These are phyloP conservation scores for Drosophila truncata DNA, from an alignment of 1,140 invertebrate genomes.

Conservation along the genomic window DNA sequence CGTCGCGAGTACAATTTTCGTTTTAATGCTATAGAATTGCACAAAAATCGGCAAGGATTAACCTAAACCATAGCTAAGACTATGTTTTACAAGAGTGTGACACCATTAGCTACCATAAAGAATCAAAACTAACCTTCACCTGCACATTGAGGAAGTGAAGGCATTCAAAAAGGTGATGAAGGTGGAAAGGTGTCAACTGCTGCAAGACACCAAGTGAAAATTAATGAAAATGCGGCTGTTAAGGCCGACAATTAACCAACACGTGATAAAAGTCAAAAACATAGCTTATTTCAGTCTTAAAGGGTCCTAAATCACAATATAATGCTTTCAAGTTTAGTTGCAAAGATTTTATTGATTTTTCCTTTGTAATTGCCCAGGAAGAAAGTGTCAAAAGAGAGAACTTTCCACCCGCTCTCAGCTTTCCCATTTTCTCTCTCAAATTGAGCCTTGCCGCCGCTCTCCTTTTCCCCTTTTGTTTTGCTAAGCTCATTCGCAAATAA, in stretches of 20 bases:
- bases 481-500: slow-evolving; percentile 52
- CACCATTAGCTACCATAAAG: neutral
- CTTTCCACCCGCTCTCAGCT: slow-evolving; percentile 22
- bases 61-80: neutral
- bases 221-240: slow-evolving; percentile 9
- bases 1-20: slow-evolving; percentile 29
- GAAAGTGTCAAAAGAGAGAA: slow-evolving; percentile 45
- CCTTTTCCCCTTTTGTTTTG: slow-evolving; percentile 68
- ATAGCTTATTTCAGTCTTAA: neutral
- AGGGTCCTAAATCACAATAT: neutral
- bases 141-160: slow-evolving; percentile 11
- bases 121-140: neutral
- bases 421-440: slow-evolving; percentile 10
- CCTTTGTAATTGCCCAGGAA: slow-evolving; percentile 61
- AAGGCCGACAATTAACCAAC: neutral
- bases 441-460: slow-evolving; percentile 8
- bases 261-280: neutral
- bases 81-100: neutral
- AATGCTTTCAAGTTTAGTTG: slow-evolving; percentile 9
- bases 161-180: slow-evolving; percentile 23
- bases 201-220: neutral
- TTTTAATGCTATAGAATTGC: slow-evolving; percentile 6
- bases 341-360: slow-evolving; percentile 76
- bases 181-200: slow-evolving; percentile 3
- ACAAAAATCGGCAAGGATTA: neutral